A percentile compares a stretch with the other conserved stretches of the same genome.
Conservation (phyloP, 2,888 invertebrate genomes). For the Cheiracanthium punctorium region DNA sequence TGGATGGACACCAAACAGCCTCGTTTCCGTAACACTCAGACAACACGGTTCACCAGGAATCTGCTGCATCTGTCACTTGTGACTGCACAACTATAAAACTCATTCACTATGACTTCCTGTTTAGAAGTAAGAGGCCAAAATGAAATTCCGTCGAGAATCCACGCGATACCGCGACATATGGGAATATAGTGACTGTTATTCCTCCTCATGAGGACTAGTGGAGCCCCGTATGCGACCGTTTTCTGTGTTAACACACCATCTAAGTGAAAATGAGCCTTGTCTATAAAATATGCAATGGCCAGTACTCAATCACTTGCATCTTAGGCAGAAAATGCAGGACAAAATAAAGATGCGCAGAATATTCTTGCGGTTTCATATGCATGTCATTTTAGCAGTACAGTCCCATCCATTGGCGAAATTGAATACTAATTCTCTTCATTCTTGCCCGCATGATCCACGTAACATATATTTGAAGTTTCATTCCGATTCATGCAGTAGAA, state of each 20-base stretch:
- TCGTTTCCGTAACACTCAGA: background rate
- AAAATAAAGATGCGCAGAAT: background rate
- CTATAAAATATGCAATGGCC: background rate
- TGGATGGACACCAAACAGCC: background rate
- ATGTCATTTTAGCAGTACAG: too few relatives aligned
- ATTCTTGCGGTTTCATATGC: too few relatives aligned
- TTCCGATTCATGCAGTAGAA: too few relatives aligned
- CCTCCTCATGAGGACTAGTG: background rate
- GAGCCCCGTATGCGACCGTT: background rate
- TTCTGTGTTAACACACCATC: background rate
- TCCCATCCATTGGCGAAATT: background rate
- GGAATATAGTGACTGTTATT: background rate
- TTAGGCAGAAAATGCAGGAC: background rate
- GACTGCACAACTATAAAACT: background rate
- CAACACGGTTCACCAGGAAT: background rate
- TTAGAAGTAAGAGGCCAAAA: too few relatives aligned
- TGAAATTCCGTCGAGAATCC: background rate
- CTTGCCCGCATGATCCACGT: too few relatives aligned
- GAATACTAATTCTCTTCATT: too few relatives aligned
- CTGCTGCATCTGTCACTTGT: background rate
- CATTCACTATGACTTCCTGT: too few relatives aligned
- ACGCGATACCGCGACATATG: background rate
- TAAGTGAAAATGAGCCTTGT: background rate
- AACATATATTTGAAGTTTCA: too few relatives aligned
- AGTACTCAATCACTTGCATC: background rate